These are phyloP conservation scores for Lochmaea crataegi DNA, from an alignment of 2,888 invertebrate genomes.

Conservation along the genomic window DNA sequence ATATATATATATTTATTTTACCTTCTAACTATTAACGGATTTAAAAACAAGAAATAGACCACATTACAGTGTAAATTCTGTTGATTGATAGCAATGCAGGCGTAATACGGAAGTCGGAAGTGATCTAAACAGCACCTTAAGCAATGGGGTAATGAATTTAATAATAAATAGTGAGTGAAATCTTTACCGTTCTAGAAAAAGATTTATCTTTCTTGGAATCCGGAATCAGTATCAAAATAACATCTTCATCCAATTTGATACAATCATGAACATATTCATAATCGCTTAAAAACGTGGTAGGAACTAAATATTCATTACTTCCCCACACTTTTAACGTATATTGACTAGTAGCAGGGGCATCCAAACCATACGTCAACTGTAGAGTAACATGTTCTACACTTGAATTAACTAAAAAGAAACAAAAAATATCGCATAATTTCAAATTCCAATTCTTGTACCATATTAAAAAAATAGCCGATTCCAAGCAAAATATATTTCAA, in stretches of 20 bases:
- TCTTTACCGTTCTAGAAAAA: conserved; percentile 78
- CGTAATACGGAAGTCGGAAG: too few relatives aligned
- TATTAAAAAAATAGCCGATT: too few relatives aligned
- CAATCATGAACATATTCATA: conserved; percentile 95
- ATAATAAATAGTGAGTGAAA: too few relatives aligned
- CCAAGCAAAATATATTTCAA: too few relatives aligned
- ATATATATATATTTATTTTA: too few relatives aligned
- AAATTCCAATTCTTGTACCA: too few relatives aligned
- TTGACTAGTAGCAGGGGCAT: conserved; percentile 68
- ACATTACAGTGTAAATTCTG: too few relatives aligned
- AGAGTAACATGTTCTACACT: conserved; percentile 87
- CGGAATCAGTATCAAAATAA: conserved; percentile 75
- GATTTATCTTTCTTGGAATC: conserved; percentile 76
- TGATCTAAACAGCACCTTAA: background rate
- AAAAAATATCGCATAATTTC: background rate
- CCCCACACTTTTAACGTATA: conserved; percentile 83
- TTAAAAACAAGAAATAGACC: too few relatives aligned
- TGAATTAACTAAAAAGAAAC: conserved; percentile 78
- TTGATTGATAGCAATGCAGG: too few relatives aligned
- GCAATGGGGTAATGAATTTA: background rate
- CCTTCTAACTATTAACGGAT: too few relatives aligned
- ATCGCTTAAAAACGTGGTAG: conserved; percentile 85
- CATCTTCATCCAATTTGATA: conserved; percentile 91
- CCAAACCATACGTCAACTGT: conserved; percentile 85
- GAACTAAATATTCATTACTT: conserved; percentile 87